A percentile compares a stretch with the other conserved stretches of the same genome.
phyloP scores from a whole-genome alignment of 2,888 invertebrate genomes.

The Rugalucina vietnamica region DNA sequence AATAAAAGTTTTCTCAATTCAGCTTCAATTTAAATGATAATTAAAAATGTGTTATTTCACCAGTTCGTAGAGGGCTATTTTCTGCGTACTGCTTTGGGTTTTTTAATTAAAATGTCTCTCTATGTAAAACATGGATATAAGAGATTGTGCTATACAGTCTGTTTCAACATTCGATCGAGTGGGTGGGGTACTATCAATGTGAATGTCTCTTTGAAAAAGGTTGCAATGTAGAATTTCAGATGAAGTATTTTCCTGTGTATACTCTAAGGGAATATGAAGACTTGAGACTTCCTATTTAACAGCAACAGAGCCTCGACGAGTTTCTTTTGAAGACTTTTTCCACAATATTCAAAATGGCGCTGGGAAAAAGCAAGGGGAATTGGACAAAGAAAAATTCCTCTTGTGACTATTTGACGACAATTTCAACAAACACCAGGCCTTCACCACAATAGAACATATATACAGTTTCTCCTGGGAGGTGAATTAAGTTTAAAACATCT shows the following conservation, averaged over 20 bases:
- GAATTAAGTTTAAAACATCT: not conserved
- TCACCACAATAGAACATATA: not conserved
- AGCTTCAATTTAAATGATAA: too few relatives aligned
- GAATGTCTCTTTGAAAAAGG: not conserved
- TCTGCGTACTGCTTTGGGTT: not conserved
- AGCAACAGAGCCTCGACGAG: not conserved
- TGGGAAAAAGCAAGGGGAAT: not conserved
- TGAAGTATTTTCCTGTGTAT: not conserved
- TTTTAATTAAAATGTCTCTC: not conserved
- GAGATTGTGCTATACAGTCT: too few relatives aligned
- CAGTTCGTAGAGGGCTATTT: not conserved
- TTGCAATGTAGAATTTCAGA: not conserved
- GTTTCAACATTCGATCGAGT: not conserved
- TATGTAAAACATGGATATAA: too few relatives aligned
- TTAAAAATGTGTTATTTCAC: too few relatives aligned
- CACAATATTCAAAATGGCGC: not conserved
- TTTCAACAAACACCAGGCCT: conserved; percentile 1
- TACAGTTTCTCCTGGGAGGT: not conserved
- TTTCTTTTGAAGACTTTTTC: not conserved
- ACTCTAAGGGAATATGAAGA: too few relatives aligned
- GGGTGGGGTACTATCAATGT: not conserved
- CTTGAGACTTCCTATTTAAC: too few relatives aligned
- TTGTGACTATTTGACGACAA: not conserved
- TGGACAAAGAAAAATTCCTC: not conserved
- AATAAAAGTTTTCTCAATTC: not conserved